Evolutionary conservation across 2,113 vertebrate genomes (phyloP), one percentile per base, ranked within the genome.

Genomic region (Periophthalmodon schlosseri): DNA sequence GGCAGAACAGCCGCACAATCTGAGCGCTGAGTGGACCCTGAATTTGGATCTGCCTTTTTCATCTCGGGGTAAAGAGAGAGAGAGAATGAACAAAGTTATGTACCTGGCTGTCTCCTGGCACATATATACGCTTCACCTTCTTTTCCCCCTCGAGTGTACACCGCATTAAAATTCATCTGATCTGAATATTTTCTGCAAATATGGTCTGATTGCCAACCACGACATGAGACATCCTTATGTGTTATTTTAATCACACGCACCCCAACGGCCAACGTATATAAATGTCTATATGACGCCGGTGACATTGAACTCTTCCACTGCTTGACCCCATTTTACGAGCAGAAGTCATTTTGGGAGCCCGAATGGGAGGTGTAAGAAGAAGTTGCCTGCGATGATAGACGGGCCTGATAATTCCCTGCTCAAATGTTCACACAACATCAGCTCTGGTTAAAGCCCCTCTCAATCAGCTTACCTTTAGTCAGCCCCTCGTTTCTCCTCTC

Each of bases 101-200:
- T 97, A 95, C 95, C 94, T 95, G 95, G 95, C 95, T 95, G 94
- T 97, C 95, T 97, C 94, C 95, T 97, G 96, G 94, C 96, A 97
- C 98, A 97, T 97, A 97, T 13, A 44, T 44, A 94, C 93, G 78
- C 82, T 81, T 82, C 77, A 86, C 82, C 87, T 79, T 77, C 80
- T 66, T 81, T 83, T 94, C 95, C 96, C 96, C 95, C 95, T 95
- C 92, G 95, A 96, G 96, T 96, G 95, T 96, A 95, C 95, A 93
- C 95, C 96, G 97, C 95, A 96, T 98, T 99, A 96, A 97, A 97
- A 98, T 99, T 97, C 95, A 96, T 95, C 96, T 97, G 95, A 98
- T 97, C 95, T 97, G 96, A 98, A 97, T 93, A 91, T 97, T 91
- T 94, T 95, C 95, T 89, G 95, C 96, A 98, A 97, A 97, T 98